phyloP scores from a whole-genome alignment of 2,113 vertebrate species.

The Serinus canaria region DNA sequence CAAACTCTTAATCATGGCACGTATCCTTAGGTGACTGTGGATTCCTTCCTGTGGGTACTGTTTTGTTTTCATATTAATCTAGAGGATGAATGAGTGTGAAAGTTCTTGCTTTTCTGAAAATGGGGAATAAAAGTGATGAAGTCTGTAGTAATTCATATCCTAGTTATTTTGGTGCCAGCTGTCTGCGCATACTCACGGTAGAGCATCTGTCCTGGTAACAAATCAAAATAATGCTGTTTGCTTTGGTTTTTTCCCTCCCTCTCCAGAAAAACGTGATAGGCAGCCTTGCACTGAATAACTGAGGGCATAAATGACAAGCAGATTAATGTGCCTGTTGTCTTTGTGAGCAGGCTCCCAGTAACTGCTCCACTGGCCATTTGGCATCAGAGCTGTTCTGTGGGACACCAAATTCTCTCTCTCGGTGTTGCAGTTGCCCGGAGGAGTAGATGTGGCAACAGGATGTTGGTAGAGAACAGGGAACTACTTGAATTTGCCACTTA shows the following conservation, averaged over 20 bases:
- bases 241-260: background rate
- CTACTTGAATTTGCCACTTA: conserved; percentile 34
- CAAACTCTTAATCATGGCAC: background rate
- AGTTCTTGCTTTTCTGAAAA: background rate
- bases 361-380: conserved; percentile 13
- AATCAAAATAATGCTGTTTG: background rate
- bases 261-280: background rate
- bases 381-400: background rate
- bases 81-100: background rate
- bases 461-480: conserved; percentile 61
- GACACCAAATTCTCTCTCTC: conserved; percentile 25
- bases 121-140: background rate
- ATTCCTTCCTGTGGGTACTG: background rate
- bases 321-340: conserved; percentile 34
- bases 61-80: background rate
- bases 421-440: conserved; percentile 37
- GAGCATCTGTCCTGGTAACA: background rate
- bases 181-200: background rate
- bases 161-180: background rate
- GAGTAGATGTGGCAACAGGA: conserved; percentile 61
- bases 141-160: background rate
- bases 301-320: background rate
- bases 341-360: conserved; percentile 7
- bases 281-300: background rate
- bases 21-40: background rate